phyloP scores from a whole-genome alignment of 2,113 vertebrate species.

The Sciurus niger region DNA sequence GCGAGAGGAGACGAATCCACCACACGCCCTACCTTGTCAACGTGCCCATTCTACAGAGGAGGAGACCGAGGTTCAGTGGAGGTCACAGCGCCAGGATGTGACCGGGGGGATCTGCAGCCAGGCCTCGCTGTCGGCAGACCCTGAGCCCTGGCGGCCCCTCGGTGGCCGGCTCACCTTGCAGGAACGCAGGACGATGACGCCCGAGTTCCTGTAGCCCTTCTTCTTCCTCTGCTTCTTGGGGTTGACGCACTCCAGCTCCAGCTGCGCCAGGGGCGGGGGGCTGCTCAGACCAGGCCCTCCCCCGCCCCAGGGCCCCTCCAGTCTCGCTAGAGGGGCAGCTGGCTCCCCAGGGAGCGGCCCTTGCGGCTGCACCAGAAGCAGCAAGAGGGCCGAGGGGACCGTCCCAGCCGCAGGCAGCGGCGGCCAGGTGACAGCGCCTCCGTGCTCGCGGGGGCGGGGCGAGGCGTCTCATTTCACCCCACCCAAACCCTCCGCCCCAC shows the following conservation, averaged over 20 bases:
- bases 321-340: not conserved
- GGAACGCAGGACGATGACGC: constrained; percentile 95
- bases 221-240: constrained; percentile 99
- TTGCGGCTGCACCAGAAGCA: not conserved
- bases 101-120: not conserved
- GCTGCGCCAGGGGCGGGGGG: constrained; percentile 84
- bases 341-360: constrained; percentile 17
- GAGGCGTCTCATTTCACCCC: not conserved
- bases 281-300: not conserved
- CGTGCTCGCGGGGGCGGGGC: not conserved
- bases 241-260: constrained; percentile 98
- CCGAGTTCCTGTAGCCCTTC: constrained; percentile 98
- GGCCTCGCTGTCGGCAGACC: not conserved
- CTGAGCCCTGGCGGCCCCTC: not conserved
- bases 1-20: not conserved
- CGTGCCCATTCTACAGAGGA: not conserved
- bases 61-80: not conserved
- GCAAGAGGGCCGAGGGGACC: not conserved
- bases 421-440: not conserved
- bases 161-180: constrained; percentile 92
- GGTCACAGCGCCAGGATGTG: not conserved
- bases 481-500: not conserved
- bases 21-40: not conserved
- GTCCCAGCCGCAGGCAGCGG: not conserved
- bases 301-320: not conserved